Evolutionary conservation across 2,888 invertebrate species (phyloP), one percentile per base, ranked within the genome.

Genomic region (Pseudococcus viburni): DNA sequence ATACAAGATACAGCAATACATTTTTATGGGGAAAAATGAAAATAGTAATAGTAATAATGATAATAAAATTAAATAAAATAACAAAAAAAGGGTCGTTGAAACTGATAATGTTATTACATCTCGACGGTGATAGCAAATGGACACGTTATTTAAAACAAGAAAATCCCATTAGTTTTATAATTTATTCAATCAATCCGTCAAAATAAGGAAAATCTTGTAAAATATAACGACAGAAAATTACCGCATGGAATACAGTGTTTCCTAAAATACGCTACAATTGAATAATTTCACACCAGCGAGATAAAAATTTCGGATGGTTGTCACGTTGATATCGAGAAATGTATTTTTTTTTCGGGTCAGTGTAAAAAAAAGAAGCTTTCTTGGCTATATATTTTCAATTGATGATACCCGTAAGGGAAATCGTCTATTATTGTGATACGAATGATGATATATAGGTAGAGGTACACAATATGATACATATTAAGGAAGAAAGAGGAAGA

Each of bases 101-200:
- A 83, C 46, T 83, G 80, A 77, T 86, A 86, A 86, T 86, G 77
- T 77, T 86, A 42, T 73, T 77, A 51, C 51, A 77, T 46, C 46
- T 46, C 59, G 46, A 68, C 46, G 68, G 68, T 86, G 86, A 86
- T 48, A 86, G 77, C 26, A 51, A 77, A 86, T 86, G 51, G 77
- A 68, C 73, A 73, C 73, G 46, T 68, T 51, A 48, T 86, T 77
- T 86, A 86, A 86, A 86, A 86, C 86, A 86, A 86, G 86, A 86
- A 86, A 86, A 86, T 86, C 86, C 68, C 86, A 86, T 86, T 86
- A 86, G 73, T 86, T 59, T 77, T 73, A 73, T 86, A 86, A 86
- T 86, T 86, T 86, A 86, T 86, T 86, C 86, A 73, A 86, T 86
- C 86, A 86, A 73, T 73, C 86, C 51, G 33, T 86, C 86, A 86